Evolutionary conservation across 2,888 invertebrate genomes (phyloP).

Genomic region (Marronus borbonicus): DNA sequence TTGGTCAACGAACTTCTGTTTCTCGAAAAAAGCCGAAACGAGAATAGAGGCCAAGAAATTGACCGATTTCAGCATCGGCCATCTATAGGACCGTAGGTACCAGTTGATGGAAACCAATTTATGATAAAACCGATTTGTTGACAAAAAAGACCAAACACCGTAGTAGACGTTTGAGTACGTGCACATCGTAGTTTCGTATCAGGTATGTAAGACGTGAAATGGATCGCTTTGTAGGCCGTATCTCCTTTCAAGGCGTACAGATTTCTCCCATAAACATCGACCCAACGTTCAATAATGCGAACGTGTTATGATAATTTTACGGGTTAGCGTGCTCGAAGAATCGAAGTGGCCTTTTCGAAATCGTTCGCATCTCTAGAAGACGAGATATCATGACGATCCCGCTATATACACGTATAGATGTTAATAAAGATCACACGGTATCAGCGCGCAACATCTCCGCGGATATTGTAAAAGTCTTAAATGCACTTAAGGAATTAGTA

Average conservation of each 20-base stretch:
- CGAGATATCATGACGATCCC: constrained; percentile 16
- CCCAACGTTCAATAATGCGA: constrained; percentile 38
- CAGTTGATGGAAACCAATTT: background rate
- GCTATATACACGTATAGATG: constrained; percentile 17
- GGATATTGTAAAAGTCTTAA: background rate
- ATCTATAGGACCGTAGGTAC: background rate
- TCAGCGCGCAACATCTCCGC: background rate
- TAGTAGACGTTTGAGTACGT: background rate
- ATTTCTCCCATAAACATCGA: constrained; percentile 38
- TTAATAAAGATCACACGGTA: constrained; percentile 31
- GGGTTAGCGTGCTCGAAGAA: constrained; percentile 36
- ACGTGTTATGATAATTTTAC: constrained; percentile 39
- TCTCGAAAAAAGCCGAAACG: background rate
- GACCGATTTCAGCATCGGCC: background rate
- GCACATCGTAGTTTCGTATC: background rate
- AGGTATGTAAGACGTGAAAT: constrained; percentile 11
- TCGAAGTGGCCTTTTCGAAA: constrained; percentile 34
- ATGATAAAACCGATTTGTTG: constrained; percentile 2
- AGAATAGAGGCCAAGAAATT: too few relatives aligned
- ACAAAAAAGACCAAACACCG: background rate
- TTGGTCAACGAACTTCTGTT: background rate
- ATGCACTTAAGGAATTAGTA: constrained; percentile 6
- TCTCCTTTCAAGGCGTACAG: constrained; percentile 31
- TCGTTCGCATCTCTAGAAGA: constrained; percentile 9
- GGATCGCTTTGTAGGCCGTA: constrained; percentile 35